Evolutionary conservation across 2,113 vertebrate species (phyloP), one percentile per base, ranked within the genome.

Genomic region (Scopus umbretta): DNA sequence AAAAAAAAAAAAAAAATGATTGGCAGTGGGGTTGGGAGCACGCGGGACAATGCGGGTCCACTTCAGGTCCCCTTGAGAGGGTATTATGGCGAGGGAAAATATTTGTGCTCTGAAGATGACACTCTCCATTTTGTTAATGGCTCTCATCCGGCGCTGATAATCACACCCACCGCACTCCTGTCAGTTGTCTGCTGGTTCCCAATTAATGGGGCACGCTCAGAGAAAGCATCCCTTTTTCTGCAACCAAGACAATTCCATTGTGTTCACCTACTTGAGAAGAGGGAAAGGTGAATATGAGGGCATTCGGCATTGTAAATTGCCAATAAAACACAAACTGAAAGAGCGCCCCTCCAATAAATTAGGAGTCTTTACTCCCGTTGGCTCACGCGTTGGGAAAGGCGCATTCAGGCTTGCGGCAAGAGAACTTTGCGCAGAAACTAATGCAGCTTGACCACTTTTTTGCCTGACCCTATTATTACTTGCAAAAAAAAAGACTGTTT

Each of bases 1-100:
- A 58, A 32, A 52, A 34, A 75, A 92, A 59, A 97, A 93, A 67
- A 75, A 92, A 59, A 97, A 93, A 67, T 7, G 90, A 92, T 89
- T 47, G 80, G 96, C n/a, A 82, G 90, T 92, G 84, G 78, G 86
- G 83, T 45, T 76, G 80, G 95, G 89, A 97, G 96, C 67, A 15
- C 81, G 30, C 26, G 49, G 97, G 98, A 98, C 98, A 98, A 98
- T 98, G 96, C 90, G 22, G 43, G 94, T 88, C 98, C 98, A 98
- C 98, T 98, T 98, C 98, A 98, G 97, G 97, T 97, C 98, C 93
- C 97, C 97, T 99, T 88, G 97, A 99, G 98, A 98, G 98, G 98
- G 98, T 98, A 98, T 98, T 98, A 98, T 98, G 97, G 97, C 16
- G 40, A 97, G 98, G 95, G 98, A 97, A 98, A 98, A 98, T 98